These are phyloP conservation scores for Drosophila ercepeae DNA, from an alignment of 1,140 invertebrate species.

Conservation along the genomic window DNA sequence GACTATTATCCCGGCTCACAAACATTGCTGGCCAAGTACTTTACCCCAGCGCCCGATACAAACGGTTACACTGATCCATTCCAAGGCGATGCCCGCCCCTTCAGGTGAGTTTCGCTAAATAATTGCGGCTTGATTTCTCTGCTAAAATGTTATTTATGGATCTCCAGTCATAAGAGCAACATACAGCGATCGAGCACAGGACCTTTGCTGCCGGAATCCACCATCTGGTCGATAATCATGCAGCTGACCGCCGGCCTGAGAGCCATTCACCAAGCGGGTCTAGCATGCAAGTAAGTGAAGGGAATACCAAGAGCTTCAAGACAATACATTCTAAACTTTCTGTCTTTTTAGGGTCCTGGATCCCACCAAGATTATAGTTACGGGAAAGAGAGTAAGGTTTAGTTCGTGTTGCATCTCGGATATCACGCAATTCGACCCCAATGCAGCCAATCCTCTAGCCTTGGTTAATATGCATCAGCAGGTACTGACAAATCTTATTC, in stretches of 20 bases:
- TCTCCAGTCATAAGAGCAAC: conserved; percentile 91
- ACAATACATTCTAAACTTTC: neutral
- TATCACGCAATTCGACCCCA: conserved; percentile 92
- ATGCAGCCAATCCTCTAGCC: conserved; percentile 84
- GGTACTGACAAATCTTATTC: conserved; percentile 40
- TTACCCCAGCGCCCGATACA: conserved; percentile 87
- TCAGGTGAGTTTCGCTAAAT: conserved; percentile 61
- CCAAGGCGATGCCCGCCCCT: conserved; percentile 92
- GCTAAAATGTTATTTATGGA: neutral
- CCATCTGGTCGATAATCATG: conserved; percentile 98
- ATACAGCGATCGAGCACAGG: conserved; percentile 86
- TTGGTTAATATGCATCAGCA: conserved; percentile 91
- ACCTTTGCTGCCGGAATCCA: conserved; percentile 92
- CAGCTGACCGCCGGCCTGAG: conserved; percentile 97
- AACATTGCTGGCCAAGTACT: conserved; percentile 94
- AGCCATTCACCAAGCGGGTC: conserved; percentile 93
- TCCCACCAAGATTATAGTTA: conserved; percentile 95
- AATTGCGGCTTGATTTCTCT: neutral
- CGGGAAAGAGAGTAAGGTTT: conserved; percentile 89
- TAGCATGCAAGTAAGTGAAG: conserved; percentile 87
- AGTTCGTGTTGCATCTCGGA: conserved; percentile 94
- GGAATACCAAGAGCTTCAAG: neutral
- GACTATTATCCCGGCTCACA: conserved; percentile 96
- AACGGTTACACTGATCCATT: conserved; percentile 92
- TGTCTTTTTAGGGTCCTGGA: conserved; percentile 90